These are phyloP conservation scores for Microhierax caerulescens DNA, from an alignment of 2,797 vertebrate genomes.

Conservation along the genomic window DNA sequence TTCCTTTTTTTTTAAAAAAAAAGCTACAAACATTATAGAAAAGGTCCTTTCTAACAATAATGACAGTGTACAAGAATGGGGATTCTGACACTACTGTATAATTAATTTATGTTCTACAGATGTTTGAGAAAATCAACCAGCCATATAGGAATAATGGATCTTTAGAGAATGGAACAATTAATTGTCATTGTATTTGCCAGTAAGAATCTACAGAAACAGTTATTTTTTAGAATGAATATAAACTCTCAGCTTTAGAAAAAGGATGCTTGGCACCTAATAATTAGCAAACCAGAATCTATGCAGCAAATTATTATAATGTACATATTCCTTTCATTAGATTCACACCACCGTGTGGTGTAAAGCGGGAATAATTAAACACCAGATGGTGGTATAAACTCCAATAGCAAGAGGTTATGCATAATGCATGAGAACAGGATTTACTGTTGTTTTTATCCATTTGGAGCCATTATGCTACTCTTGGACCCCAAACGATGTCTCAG, in stretches of 20 bases:
- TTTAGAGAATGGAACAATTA: conserved; percentile 39
- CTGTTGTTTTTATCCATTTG: conserved; percentile 75
- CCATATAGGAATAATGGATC: conserved; percentile 22
- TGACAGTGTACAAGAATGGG: background rate
- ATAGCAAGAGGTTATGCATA: conserved; percentile 72
- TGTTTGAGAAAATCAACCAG: conserved; percentile 49
- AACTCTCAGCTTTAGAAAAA: conserved; percentile 30
- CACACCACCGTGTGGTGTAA: conserved; percentile 74
- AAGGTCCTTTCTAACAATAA: background rate
- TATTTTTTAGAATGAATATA: conserved; percentile 34
- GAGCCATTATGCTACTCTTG: conserved; percentile 75
- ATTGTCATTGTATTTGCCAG: background rate
- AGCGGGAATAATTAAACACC: conserved; percentile 79
- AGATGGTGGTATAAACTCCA: conserved; percentile 78
- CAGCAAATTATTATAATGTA: conserved; percentile 65
- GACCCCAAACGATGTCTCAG: conserved; percentile 69
- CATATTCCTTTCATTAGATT: conserved; percentile 75
- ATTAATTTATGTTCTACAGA: conserved; percentile 56
- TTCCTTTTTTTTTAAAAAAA: background rate
- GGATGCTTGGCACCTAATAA: conserved; percentile 54
- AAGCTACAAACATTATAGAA: background rate
- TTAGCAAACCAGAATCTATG: conserved; percentile 67
- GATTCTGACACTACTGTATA: background rate
- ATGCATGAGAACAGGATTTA: conserved; percentile 76
- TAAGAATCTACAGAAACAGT: conserved; percentile 14